These are phyloP conservation scores for Pampus argenteus DNA, from an alignment of 2,797 vertebrate genomes.

Conservation along the genomic window DNA sequence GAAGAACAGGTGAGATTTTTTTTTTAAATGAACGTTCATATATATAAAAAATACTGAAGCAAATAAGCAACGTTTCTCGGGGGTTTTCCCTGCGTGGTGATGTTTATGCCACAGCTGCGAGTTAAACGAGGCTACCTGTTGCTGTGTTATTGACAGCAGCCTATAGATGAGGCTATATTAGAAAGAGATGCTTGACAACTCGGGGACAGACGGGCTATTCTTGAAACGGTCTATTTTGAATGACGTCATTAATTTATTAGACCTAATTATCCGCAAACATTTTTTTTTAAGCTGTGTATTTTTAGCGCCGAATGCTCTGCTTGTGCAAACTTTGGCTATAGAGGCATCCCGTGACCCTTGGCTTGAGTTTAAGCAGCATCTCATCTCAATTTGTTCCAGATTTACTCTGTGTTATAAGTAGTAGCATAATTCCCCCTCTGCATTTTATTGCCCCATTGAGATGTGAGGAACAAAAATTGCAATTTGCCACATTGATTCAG, in stretches of 20 bases:
- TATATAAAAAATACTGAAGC: conserved; percentile 12
- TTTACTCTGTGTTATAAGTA: not conserved
- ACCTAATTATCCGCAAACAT: conserved; percentile 62
- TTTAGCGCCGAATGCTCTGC: conserved; percentile 32
- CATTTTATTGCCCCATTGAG: not conserved
- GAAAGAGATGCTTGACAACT: conserved; percentile 75
- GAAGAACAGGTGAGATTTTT: conserved; percentile 69
- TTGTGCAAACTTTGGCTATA: conserved; percentile 25
- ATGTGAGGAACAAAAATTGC: not conserved
- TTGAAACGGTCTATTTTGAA: conserved; percentile 69
- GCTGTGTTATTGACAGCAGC: conserved; percentile 48
- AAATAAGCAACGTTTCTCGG: conserved; percentile 15
- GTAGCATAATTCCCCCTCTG: not conserved
- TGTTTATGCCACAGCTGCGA: conserved; percentile 15
- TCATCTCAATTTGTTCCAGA: not conserved
- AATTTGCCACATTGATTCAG: not conserved
- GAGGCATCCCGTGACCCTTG: conserved; percentile 26
- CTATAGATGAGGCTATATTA: conserved; percentile 65
- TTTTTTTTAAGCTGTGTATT: conserved; percentile 50
- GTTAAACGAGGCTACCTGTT: conserved; percentile 54
- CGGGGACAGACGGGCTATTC: conserved; percentile 71
- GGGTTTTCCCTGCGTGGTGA: conserved; percentile 1
- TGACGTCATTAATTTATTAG: conserved; percentile 72
- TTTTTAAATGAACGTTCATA: not conserved
- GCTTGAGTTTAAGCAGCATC: not conserved